These are phyloP conservation scores for Drosophila mercatorum DNA, from an alignment of 2,888 invertebrate species.

Conservation along the genomic window DNA sequence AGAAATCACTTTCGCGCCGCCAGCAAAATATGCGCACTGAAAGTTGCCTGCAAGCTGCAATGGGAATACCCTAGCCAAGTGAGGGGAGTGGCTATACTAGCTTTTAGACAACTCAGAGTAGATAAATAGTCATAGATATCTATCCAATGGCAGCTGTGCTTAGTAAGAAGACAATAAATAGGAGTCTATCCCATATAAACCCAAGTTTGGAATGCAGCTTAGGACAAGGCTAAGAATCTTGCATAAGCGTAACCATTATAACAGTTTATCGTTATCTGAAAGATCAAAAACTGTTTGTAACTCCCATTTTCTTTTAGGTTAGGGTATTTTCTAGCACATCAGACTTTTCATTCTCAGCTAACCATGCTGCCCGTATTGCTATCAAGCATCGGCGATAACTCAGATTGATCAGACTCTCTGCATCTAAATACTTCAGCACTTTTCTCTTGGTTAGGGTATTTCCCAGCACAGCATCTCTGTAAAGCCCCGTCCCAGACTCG, in stretches of 20 bases:
- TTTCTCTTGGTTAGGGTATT: not conserved
- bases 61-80: not conserved
- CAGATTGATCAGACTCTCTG: no score
- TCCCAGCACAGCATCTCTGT: not conserved
- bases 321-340: not conserved
- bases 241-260: not conserved
- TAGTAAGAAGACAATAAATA: not conserved
- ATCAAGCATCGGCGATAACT: no score
- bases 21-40: slow-evolving; percentile 35
- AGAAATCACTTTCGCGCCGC: slow-evolving; percentile 80
- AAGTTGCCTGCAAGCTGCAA: slow-evolving; percentile 37
- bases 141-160: no score
- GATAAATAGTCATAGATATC: no score
- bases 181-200: not conserved
- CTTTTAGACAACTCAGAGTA: no score
- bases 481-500: not conserved
- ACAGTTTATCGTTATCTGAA: not conserved
- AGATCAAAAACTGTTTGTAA: not conserved
- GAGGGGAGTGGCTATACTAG: not conserved
- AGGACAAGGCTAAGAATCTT: not conserved
- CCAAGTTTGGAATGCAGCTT: not conserved
- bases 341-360: not conserved
- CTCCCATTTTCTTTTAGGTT: not conserved
- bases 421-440: no score
- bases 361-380: not conserved